Evolutionary conservation across 2,113 vertebrate genomes (phyloP).

Genomic region (Aspiorhynchus laticeps): DNA sequence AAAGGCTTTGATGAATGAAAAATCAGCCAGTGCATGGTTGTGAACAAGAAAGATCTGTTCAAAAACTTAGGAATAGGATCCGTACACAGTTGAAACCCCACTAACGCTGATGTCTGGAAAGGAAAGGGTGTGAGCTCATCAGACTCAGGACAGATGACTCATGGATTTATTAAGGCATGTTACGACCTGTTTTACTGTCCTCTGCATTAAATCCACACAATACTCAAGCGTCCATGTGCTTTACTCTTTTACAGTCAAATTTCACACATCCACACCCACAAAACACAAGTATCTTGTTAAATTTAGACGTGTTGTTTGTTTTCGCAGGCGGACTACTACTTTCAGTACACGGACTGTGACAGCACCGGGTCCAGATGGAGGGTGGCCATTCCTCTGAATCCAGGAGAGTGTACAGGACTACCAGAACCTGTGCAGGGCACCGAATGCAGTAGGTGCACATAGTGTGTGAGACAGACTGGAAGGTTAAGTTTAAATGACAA

Average conservation of each 20-base stretch:
- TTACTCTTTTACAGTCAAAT: not conserved
- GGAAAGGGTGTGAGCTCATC: constrained; percentile 37
- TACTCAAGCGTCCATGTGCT: not conserved
- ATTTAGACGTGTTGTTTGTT: constrained; percentile 45
- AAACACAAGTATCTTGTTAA: constrained; percentile 35
- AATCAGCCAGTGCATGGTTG: not conserved
- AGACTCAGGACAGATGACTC: constrained; percentile 40
- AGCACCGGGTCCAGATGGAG: constrained; percentile 95
- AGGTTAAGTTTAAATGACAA: not conserved
- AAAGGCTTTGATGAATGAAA: too few species aligned
- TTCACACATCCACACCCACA: constrained; percentile 10
- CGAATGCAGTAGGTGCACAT: constrained; percentile 90
- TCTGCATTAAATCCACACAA: not conserved
- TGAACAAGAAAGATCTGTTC: not conserved
- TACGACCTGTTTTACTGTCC: constrained; percentile 20
- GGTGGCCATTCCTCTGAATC: constrained; percentile 88
- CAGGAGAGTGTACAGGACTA: constrained; percentile 83
- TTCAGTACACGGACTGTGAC: constrained; percentile 97
- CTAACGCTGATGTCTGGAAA: not conserved
- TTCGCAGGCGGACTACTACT: constrained; percentile 93
- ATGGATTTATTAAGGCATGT: constrained; percentile 21
- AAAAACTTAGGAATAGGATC: too few species aligned
- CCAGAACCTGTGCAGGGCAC: constrained; percentile 93
- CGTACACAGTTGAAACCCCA: not conserved
- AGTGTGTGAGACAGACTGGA: not conserved